Evolutionary conservation across 2,888 invertebrate species (phyloP).

Genomic region (Aspidapion aeneum): DNA sequence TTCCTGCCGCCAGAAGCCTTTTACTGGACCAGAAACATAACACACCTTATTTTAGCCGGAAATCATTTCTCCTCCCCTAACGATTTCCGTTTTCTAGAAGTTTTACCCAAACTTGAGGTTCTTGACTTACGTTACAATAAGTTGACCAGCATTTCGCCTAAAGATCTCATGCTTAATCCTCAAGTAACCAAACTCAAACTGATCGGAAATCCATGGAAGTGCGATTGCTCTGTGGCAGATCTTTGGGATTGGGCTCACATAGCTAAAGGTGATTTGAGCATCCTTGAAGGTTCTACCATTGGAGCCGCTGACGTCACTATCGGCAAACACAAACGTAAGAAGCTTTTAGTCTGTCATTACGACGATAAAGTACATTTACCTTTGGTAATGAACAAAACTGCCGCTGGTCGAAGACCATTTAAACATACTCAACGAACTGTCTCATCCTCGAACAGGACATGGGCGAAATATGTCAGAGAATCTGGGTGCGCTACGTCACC

Average conservation of each 20-base stretch:
- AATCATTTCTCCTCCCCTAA: conserved; percentile 54
- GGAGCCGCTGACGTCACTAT: conserved; percentile 60
- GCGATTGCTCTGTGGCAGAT: conserved; percentile 65
- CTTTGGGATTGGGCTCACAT: conserved; percentile 72
- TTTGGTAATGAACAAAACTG: conserved; percentile 51
- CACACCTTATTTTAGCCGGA: conserved; percentile 57
- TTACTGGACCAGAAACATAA: conserved; percentile 58
- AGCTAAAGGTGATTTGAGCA: conserved; percentile 60
- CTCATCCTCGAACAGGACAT: conserved; percentile 60
- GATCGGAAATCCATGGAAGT: conserved; percentile 65
- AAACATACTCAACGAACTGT: conserved; percentile 56
- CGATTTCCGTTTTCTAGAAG: conserved; percentile 55
- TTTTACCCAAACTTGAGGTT: conserved; percentile 55
- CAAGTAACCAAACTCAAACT: conserved; percentile 59
- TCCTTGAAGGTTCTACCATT: conserved; percentile 63
- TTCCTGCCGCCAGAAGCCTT: conserved; percentile 59
- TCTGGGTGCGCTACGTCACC: conserved; percentile 54
- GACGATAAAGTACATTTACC: conserved; percentile 56
- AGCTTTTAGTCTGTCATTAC: conserved; percentile 61
- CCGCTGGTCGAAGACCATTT: conserved; percentile 54
- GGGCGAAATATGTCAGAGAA: conserved; percentile 69
- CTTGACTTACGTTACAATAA: conserved; percentile 64
- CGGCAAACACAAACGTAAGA: conserved; percentile 61
- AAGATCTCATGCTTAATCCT: conserved; percentile 55
- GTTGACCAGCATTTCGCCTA: conserved; percentile 56